Evolutionary conservation across 2,888 invertebrate genomes (phyloP).

Genomic region (Calliscelio sp.): DNA sequence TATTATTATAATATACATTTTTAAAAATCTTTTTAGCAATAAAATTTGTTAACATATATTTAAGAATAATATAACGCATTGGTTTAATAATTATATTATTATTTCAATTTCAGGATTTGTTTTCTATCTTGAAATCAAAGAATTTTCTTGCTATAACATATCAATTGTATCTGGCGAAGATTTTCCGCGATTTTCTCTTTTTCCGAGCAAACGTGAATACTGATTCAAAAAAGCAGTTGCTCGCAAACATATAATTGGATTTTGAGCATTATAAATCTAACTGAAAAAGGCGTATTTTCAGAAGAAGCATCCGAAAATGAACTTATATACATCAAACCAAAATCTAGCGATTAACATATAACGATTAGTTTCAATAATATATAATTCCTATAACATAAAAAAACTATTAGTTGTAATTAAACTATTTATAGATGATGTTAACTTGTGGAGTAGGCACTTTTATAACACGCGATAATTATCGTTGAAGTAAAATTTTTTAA

Average conservation of each 20-base stretch:
- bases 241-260: constrained; percentile 7
- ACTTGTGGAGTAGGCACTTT: too few species aligned
- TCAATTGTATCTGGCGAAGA: constrained; percentile 12
- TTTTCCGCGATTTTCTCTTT: constrained; percentile 28
- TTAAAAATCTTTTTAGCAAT: too few species aligned
- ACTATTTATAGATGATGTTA: too few species aligned
- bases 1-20: too few species aligned
- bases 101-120: neutral
- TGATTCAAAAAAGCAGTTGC: neutral
- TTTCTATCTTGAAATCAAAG: neutral
- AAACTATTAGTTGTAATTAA: too few species aligned
- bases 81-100: too few species aligned
- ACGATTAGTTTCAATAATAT: too few species aligned
- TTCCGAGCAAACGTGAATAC: neutral
- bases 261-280: constrained; percentile 20
- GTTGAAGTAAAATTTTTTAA: constrained; percentile 30
- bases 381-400: too few species aligned
- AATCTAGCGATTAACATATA: too few species aligned
- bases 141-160: constrained; percentile 15
- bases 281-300: constrained; percentile 20
- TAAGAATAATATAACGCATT: too few species aligned
- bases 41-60: too few species aligned
- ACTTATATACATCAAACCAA: too few species aligned
- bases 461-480: neutral
- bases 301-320: neutral